These are phyloP conservation scores for Oasisia sp. DNA, from an alignment of 2,888 invertebrate genomes.

Conservation along the genomic window DNA sequence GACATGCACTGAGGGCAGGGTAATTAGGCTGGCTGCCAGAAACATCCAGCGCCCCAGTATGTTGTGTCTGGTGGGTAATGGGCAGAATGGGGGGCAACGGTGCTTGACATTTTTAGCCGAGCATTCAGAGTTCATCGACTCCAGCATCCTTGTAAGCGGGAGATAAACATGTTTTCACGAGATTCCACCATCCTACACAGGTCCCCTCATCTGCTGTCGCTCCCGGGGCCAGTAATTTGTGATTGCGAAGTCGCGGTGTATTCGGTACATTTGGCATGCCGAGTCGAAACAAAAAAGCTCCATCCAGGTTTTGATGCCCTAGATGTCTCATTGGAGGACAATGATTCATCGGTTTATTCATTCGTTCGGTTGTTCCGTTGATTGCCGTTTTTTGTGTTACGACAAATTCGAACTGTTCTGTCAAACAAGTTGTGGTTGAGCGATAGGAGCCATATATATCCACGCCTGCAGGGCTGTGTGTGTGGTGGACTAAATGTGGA, in stretches of 20 bases:
- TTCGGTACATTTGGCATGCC: background rate
- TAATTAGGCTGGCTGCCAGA: background rate
- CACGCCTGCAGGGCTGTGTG: background rate
- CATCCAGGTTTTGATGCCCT: background rate
- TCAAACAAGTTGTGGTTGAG: background rate
- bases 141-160: background rate
- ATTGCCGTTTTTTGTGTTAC: background rate
- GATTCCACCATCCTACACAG: background rate
- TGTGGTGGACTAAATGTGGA: background rate
- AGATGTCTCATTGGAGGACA: background rate
- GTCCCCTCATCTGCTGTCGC: background rate
- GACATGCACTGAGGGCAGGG: background rate
- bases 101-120: background rate
- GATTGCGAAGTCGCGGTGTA: background rate
- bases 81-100: background rate
- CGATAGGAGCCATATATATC: background rate
- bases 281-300: background rate
- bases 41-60: background rate
- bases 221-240: background rate
- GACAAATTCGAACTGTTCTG: background rate
- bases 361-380: background rate
- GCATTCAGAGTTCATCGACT: background rate
- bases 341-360: background rate
- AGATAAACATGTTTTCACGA: background rate
- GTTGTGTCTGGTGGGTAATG: background rate